These are phyloP conservation scores for Ibycter americanus DNA, from an alignment of 2,797 vertebrate species.

Conservation along the genomic window DNA sequence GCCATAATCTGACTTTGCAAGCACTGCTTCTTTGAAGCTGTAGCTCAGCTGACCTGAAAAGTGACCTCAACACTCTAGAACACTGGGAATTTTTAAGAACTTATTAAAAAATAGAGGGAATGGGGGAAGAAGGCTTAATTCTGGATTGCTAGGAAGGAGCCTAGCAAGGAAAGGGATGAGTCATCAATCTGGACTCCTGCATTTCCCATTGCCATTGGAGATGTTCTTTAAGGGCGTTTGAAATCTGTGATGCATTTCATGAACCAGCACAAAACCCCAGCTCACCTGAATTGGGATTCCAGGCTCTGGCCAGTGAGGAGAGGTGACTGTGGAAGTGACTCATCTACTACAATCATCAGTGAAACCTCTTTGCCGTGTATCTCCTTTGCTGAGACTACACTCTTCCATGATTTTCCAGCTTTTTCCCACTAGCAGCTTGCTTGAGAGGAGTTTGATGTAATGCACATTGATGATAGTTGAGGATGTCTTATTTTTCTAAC, in stretches of 20 bases:
- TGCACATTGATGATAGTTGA: fast-evolving
- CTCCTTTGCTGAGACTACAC: background rate
- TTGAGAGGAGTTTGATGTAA: background rate
- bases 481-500: background rate
- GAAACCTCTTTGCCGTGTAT: background rate
- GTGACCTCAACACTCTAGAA: background rate
- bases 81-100: background rate
- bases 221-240: background rate
- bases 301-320: background rate
- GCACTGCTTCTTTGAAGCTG: background rate
- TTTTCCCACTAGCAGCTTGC: background rate
- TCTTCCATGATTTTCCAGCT: background rate
- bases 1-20: background rate
- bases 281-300: background rate
- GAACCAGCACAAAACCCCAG: background rate
- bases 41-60: background rate
- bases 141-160: background rate
- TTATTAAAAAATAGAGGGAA: background rate
- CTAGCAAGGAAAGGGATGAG: background rate
- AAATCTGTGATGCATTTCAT: background rate
- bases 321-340: background rate
- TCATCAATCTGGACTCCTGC: background rate
- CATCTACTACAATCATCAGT: fast-evolving
- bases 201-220: background rate
- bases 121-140: background rate